Evolutionary conservation across 2,797 vertebrate genomes (phyloP).

Genomic region (Siniperca scherzeri): DNA sequence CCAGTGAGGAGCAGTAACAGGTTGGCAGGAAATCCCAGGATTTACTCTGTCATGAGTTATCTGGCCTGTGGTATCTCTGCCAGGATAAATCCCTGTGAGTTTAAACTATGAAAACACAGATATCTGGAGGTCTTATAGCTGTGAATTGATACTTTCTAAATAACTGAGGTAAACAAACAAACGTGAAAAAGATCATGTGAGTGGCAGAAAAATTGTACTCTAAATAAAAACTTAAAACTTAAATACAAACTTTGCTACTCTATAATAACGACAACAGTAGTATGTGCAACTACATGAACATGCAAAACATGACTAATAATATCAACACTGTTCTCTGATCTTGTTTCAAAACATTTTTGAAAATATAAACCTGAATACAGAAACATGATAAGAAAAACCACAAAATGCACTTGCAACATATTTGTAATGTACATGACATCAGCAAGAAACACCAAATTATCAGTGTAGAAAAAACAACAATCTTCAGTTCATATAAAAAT

Average conservation of each 20-base stretch:
- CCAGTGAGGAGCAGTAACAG: constrained; percentile 61
- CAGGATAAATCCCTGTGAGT: constrained; percentile 1
- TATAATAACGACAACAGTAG: neutral
- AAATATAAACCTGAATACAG: neutral
- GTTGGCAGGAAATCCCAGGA: constrained; percentile 67
- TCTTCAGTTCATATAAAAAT: neutral
- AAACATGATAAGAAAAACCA: neutral
- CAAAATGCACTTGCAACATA: neutral
- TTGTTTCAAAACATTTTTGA: too few relatives aligned
- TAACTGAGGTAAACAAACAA: neutral
- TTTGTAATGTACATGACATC: neutral
- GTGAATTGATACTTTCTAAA: constrained; percentile 8
- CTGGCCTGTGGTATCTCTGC: constrained; percentile 31
- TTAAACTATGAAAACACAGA: constrained; percentile 27
- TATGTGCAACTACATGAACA: neutral
- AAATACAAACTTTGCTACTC: neutral
- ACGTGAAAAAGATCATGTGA: neutral
- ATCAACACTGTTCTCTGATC: neutral
- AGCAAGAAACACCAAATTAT: neutral
- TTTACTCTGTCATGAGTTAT: constrained; percentile 54
- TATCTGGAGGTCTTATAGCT: constrained; percentile 1
- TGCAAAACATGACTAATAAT: neutral
- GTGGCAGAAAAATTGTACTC: neutral
- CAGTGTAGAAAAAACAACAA: neutral
- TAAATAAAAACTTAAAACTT: neutral